Evolutionary conservation across 2,888 invertebrate genomes (phyloP).

Genomic region (Allolobophora icterica): DNA sequence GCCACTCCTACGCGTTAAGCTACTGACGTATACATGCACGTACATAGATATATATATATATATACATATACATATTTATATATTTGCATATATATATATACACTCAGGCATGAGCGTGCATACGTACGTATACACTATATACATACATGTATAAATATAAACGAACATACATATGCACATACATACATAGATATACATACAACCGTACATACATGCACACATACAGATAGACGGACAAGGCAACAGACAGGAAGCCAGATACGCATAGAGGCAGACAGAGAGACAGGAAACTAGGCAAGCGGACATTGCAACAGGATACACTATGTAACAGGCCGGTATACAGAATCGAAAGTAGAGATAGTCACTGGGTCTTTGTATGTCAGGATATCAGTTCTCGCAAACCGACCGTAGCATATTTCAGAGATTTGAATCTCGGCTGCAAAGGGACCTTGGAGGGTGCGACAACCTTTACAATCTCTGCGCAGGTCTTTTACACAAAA

Average conservation of each 20-base stretch:
- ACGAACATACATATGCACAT: no score
- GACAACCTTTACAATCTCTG: no score
- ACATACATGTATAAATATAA: not conserved
- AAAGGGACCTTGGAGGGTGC: no score
- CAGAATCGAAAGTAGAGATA: not conserved
- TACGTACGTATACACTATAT: no score
- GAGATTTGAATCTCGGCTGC: no score
- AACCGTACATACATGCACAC: not conserved
- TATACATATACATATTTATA: conserved; percentile 26
- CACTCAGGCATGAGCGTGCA: no score
- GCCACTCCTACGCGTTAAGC: not conserved
- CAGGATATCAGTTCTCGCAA: no score
- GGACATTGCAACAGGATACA: not conserved
- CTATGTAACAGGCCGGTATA: not conserved
- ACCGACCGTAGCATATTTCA: no score
- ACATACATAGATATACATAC: not conserved
- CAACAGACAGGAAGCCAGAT: not conserved
- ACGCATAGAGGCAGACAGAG: no score
- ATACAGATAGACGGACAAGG: not conserved
- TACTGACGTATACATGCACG: not conserved
- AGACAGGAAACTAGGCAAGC: not conserved
- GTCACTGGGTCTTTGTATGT: no score
- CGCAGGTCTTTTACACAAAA: no score
- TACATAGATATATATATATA: not conserved
- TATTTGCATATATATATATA: conserved; percentile 23